Percentiles rank a stretch among this genome's conserved stretches.
phyloP scores from a whole-genome alignment of 2,113 vertebrate species.

The Dasyprocta punctata region DNA sequence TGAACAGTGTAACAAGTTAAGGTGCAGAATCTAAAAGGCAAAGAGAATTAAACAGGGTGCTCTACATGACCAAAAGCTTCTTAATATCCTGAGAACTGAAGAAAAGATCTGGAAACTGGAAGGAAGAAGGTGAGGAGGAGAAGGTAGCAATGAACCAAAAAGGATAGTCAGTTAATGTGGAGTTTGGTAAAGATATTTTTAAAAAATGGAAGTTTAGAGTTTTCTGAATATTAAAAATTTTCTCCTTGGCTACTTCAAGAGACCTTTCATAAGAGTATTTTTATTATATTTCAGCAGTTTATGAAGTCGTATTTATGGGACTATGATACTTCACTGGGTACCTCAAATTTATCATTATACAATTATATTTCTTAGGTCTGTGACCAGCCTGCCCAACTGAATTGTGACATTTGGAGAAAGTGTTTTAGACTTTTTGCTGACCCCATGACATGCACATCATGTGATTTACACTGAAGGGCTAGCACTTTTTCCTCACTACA shows the following conservation, averaged over 20 bases:
- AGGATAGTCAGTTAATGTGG: neutral
- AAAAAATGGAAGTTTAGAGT: neutral
- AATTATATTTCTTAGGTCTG: neutral
- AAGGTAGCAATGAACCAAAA: neutral
- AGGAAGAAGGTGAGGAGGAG: neutral
- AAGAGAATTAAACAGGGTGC: neutral
- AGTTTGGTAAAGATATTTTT: neutral
- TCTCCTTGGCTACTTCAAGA: neutral
- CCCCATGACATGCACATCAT: neutral
- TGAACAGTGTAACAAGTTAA: neutral
- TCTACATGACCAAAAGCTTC: neutral
- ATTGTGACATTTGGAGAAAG: neutral
- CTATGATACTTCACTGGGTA: neutral
- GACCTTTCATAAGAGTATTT: neutral
- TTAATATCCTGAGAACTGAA: neutral
- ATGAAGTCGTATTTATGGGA: neutral
- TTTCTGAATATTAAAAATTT: constrained; percentile 7
- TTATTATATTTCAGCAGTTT: neutral
- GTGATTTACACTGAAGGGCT: neutral
- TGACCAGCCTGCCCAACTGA: neutral
- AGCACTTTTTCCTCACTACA: neutral
- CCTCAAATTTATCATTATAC: neutral
- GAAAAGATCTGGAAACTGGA: neutral
- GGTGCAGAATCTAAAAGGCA: neutral
- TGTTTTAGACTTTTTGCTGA: neutral